Base-by-base conservation (phyloP, 1,140 invertebrate genomes). In the Helicoverpa armigera region DNA sequence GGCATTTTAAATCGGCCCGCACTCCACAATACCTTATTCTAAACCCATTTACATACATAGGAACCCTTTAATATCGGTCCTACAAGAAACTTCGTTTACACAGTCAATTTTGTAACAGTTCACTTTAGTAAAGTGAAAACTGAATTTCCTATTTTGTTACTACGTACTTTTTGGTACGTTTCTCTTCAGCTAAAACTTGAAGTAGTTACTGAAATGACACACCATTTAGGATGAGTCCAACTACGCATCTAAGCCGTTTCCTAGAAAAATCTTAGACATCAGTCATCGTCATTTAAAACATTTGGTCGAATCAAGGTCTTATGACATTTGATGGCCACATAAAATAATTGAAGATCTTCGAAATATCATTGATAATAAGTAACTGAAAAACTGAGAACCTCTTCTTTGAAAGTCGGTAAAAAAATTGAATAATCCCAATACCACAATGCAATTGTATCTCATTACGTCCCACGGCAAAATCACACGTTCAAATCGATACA, bases 1-100 rank as follows among this genome's bases (percentile, higher is more conserved):
- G 10, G 43, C 65, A 69, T 69, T 69, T 69, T 69, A 69, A 69
- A 69, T 50, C 10, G 35, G 16, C 18, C n/a, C 14, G 43, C 65
- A 50, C 65, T 69, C 43, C 16, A 48, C 43, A 18, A 65, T 16
- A 35, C 48, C 65, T 16, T 23, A 48, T 69, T 50, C 31, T 23
- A 50, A 50, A 50, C 10, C 43, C 43, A 50, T 69, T 69, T 69
- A 50, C 16, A 14, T 43, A 43, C 5, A 60, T 12, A 31, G 23
- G 58, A 61, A 61, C 58, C 58, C 58, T 14, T 61, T 31, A 18
- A 23, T 12, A 14, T 43, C 9, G 14, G 4, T 7, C 35, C 16
- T 48, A 48, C 48, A 67, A 67, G 35, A 67, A 48, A 67, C 14
- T 29, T n/a, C 35, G 31, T 65, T 50, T 31, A 48, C 58, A 13